A percentile compares a stretch with the other conserved stretches of the same genome.
These are phyloP conservation scores for Meghimatium bilineatum DNA, from an alignment of 2,888 invertebrate species.

Conservation along the genomic window DNA sequence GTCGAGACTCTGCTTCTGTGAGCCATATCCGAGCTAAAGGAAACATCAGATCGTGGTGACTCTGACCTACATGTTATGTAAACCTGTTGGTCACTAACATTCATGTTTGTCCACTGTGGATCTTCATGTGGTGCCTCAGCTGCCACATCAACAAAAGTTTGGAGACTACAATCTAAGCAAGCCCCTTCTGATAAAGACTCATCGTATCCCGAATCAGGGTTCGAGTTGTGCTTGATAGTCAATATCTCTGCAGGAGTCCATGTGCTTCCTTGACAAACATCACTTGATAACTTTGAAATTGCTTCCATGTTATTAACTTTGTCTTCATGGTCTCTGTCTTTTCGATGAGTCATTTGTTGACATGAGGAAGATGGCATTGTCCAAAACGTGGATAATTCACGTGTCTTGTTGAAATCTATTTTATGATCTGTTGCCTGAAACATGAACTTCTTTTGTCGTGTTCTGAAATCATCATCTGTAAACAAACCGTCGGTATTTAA, in stretches of 20 bases:
- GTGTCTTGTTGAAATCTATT: neutral
- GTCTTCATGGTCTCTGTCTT: neutral
- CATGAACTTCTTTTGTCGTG: neutral
- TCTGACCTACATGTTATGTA: neutral
- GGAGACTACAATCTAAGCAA: neutral
- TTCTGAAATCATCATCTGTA: neutral
- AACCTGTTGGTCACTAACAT: neutral
- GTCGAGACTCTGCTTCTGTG: slow-evolving; percentile 12
- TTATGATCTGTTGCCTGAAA: neutral
- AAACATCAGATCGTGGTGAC: slow-evolving; percentile 1
- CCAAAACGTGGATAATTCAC: neutral
- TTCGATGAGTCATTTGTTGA: neutral
- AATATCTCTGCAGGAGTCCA: neutral
- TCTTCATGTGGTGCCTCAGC: neutral
- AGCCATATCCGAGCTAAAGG: neutral
- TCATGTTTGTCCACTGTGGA: neutral
- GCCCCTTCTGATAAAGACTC: slow-evolving; percentile 27
- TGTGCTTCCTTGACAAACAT: too few relatives aligned
- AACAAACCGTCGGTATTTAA: neutral
- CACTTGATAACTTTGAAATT: neutral
- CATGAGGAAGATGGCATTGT: neutral
- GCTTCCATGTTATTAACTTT: neutral
- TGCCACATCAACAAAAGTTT: neutral
- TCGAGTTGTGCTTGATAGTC: neutral
- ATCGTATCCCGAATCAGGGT: slow-evolving; percentile 36